phyloP scores from a whole-genome alignment of 2,888 invertebrate genomes.

The Campoletis raptor region DNA sequence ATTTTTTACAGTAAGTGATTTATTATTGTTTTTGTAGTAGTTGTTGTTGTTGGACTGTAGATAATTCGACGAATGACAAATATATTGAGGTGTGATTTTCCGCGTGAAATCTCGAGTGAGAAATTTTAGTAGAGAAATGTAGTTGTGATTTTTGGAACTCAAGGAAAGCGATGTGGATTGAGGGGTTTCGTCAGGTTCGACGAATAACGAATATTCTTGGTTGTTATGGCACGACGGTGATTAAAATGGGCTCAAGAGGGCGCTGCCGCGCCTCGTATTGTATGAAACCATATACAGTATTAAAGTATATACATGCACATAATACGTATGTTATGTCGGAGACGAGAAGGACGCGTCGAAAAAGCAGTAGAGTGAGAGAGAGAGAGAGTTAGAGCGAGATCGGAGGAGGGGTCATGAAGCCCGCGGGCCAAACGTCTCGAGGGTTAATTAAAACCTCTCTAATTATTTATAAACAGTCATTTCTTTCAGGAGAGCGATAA shows the following conservation, averaged over 20 bases:
- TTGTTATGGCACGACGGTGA: conserved; percentile 17
- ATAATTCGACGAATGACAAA: background rate
- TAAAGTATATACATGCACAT: background rate
- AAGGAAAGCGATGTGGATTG: background rate
- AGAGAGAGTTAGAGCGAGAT: conserved; percentile 48
- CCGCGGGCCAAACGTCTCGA: conserved; percentile 80
- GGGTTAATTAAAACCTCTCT: conserved; percentile 85
- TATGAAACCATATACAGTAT: background rate
- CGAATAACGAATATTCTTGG: background rate
- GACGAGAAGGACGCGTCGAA: background rate
- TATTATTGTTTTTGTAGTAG: background rate
- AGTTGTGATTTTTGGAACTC: background rate
- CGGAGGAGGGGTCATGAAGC: conserved; percentile 71
- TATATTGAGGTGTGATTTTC: background rate
- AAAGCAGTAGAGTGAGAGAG: conserved; percentile 7
- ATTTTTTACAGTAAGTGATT: background rate
- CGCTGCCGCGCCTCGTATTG: conserved; percentile 8
- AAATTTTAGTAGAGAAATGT: background rate
- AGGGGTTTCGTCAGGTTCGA: background rate
- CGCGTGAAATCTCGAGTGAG: background rate
- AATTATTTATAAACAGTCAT: conserved; percentile 85
- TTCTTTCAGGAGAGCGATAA: conserved; percentile 82
- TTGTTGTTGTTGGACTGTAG: background rate
- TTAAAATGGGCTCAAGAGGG: conserved; percentile 39
- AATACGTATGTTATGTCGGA: background rate